Conservation (phyloP, 2,888 invertebrate genomes). For the Phyllotreta cruciferae region DNA sequence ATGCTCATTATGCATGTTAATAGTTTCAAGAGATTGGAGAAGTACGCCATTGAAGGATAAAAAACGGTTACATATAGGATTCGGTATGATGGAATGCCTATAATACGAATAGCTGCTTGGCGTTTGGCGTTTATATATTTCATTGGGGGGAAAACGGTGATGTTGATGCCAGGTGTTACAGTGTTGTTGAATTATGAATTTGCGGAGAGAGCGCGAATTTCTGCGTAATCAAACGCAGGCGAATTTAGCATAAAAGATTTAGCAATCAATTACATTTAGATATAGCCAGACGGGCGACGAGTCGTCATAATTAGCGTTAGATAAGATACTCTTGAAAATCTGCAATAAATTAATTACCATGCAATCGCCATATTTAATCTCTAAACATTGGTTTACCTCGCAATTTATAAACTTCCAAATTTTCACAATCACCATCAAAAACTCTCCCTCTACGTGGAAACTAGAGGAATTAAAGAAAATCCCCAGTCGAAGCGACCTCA, state of each 20-base stretch:
- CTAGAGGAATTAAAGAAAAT: constrained; percentile 22
- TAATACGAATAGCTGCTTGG: constrained; percentile 52
- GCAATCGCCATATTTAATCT: no score
- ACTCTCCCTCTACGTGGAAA: background rate
- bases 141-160: constrained; percentile 44
- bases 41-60: no score
- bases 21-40: no score
- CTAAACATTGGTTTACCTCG: no score
- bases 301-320: no score
- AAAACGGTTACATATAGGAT: constrained; percentile 53
- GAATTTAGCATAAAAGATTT: background rate
- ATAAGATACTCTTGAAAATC: no score
- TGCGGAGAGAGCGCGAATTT: constrained; percentile 29
- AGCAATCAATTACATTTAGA: no score
- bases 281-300: no score
- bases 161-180: constrained; percentile 39
- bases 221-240: constrained; percentile 4
- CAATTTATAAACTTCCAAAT: background rate
- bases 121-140: constrained; percentile 48
- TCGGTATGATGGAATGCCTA: constrained; percentile 55
- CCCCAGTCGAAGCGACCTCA: constrained; percentile 19
- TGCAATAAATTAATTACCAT: no score
- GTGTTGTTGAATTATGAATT: constrained; percentile 35
- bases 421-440: constrained; percentile 1
- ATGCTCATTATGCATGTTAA: no score